phyloP scores from a whole-genome alignment of 64 coral and sea anemone genomes.

The Catalaphyllia jardinei region DNA sequence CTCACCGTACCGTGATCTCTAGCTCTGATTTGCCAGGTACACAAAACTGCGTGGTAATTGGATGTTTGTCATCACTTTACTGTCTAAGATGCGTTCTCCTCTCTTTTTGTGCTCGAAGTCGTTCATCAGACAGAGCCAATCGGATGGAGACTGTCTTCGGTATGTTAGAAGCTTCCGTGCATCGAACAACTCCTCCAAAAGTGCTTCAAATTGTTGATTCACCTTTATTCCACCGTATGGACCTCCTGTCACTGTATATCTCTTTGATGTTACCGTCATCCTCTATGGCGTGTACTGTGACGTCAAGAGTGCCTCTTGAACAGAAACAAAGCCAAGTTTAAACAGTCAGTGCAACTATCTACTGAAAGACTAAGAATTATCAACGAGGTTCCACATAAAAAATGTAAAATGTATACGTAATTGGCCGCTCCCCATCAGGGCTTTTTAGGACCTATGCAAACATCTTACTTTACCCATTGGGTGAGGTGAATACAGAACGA shows the following conservation, averaged over 20 bases:
- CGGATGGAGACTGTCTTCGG: neutral
- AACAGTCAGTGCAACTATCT: too few relatives aligned
- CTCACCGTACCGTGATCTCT: neutral
- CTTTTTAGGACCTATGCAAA: too few relatives aligned
- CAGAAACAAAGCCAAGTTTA: too few relatives aligned
- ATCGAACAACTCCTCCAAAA: slow-evolving; percentile 19
- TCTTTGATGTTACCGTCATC: slow-evolving; percentile 19
- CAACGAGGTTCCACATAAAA: too few relatives aligned
- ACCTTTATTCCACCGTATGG: slow-evolving; percentile 43
- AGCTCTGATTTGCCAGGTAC: neutral
- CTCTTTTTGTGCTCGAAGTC: slow-evolving; percentile 45
- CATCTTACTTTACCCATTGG: too few relatives aligned
- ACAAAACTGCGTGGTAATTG: slow-evolving; percentile 38
- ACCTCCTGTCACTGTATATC: slow-evolving; percentile 44
- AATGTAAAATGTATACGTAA: too few relatives aligned
- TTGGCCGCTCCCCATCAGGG: too few relatives aligned
- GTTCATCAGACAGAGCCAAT: slow-evolving; percentile 48
- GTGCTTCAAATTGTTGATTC: slow-evolving; percentile 18
- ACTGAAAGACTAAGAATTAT: too few relatives aligned
- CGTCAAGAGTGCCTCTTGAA: neutral
- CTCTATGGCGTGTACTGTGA: neutral
- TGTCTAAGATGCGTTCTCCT: slow-evolving; percentile 32
- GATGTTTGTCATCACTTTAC: neutral
- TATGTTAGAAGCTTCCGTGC: slow-evolving; percentile 9
- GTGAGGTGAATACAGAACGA: too few relatives aligned